Evolutionary conservation across 2,113 vertebrate genomes (phyloP).

Genomic region (Hoplias malabaricus): DNA sequence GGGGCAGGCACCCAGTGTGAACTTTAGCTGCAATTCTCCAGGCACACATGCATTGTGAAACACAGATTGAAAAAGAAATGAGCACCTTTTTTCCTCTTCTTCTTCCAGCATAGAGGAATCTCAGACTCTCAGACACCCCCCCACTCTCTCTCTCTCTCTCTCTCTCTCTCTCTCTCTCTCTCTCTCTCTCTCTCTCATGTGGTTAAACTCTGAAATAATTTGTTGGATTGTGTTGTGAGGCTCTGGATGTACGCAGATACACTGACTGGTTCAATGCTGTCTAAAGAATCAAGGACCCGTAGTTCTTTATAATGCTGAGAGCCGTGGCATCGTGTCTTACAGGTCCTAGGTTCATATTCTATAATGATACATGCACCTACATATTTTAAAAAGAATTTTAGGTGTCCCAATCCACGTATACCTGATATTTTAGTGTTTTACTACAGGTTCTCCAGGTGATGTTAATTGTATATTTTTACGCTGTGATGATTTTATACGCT

Average conservation of each 20-base stretch:
- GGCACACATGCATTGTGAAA: constrained; percentile 56
- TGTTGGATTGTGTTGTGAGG: background rate
- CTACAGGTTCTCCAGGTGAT: too few relatives aligned
- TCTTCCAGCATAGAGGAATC: constrained; percentile 36
- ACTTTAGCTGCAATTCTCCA: constrained; percentile 54
- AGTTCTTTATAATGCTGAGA: too few relatives aligned
- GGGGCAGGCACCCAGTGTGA: constrained; percentile 49
- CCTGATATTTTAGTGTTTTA: too few relatives aligned
- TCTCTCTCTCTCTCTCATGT: background rate
- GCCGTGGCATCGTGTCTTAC: too few relatives aligned
- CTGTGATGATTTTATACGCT: too few relatives aligned
- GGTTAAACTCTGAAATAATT: background rate
- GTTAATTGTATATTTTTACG: too few relatives aligned
- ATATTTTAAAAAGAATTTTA: too few relatives aligned
- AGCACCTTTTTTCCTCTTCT: constrained; percentile 42
- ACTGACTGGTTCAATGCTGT: too few relatives aligned
- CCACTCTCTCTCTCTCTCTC: constrained; percentile 30
- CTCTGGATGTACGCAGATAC: background rate
- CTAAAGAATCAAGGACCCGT: too few relatives aligned
- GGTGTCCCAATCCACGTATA: too few relatives aligned
- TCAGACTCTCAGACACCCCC: constrained; percentile 31
- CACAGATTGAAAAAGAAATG: constrained; percentile 57
- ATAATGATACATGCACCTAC: too few relatives aligned
- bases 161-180: constrained; percentile 33
- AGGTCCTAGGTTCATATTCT: too few relatives aligned